Evolutionary conservation across 1,140 invertebrate species (phyloP).

Genomic region (Plodia interpunctella): DNA sequence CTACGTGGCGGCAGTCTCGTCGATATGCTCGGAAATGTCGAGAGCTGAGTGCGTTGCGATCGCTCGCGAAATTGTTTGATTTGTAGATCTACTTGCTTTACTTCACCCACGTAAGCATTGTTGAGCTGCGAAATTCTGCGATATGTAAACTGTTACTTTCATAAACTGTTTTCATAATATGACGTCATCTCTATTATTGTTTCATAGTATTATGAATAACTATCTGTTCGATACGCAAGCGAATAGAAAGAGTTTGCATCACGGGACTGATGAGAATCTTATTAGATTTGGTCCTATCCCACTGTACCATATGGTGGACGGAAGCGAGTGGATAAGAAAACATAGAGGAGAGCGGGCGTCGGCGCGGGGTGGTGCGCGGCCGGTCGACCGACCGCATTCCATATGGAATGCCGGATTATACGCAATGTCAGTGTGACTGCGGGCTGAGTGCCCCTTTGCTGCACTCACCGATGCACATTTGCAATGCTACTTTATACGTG

Average conservation of each 20-base stretch:
- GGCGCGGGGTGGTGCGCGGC: constrained; percentile 65
- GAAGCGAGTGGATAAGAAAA: constrained; percentile 65
- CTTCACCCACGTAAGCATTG: background rate
- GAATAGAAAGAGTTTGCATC: background rate
- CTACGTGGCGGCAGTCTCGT: constrained; percentile 62
- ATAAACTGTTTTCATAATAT: constrained; percentile 15
- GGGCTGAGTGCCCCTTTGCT: constrained; percentile 36
- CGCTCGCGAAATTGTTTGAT: constrained; percentile 15
- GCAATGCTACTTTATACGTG: constrained; percentile 37
- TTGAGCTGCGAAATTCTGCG: constrained; percentile 1
- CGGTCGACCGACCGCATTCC: constrained; percentile 72
- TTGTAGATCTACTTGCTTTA: constrained; percentile 7
- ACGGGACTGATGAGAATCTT: constrained; percentile 41
- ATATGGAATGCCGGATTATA: constrained; percentile 71
- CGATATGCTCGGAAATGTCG: constrained; percentile 47
- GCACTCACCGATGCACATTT: constrained; percentile 52
- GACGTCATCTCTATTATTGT: constrained; percentile 25
- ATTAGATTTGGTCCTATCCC: constrained; percentile 54
- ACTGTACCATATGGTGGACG: constrained; percentile 66
- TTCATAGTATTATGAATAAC: background rate
- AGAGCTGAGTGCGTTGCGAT: constrained; percentile 19
- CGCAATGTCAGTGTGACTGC: constrained; percentile 70
- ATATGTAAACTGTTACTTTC: constrained; percentile 11
- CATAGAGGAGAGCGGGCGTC: constrained; percentile 57
- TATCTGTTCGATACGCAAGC: background rate